Conservation (phyloP, 2,113 vertebrate species). For the Falcunculus frontatus region DNA sequence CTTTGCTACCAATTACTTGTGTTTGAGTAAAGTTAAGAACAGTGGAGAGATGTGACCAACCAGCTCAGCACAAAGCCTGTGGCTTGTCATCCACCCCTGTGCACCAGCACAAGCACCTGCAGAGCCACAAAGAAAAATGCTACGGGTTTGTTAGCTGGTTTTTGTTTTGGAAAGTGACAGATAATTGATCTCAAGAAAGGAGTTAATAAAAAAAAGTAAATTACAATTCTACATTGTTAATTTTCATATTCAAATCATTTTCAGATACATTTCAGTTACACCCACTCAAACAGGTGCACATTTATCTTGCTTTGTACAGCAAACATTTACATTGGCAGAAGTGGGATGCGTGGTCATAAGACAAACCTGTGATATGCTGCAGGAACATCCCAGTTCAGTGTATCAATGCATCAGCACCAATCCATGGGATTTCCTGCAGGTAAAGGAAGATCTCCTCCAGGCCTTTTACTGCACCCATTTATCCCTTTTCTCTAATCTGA, state of each 20-base stretch:
- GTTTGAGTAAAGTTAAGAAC: not conserved
- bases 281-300: not conserved
- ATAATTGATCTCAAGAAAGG: not conserved
- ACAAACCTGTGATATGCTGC: fast-evolving
- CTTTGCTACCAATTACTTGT: not conserved
- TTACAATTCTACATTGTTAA: fast-evolving
- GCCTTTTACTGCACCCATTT: not conserved
- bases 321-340: not conserved
- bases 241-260: not conserved
- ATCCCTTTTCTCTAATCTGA: not conserved
- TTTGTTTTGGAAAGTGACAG: not conserved
- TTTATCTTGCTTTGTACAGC: not conserved
- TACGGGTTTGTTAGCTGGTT: fast-evolving
- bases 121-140: not conserved
- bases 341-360: not conserved
- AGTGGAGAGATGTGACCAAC: not conserved
- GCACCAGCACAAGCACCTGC: not conserved
- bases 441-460: not conserved
- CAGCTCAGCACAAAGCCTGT: not conserved
- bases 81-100: not conserved
- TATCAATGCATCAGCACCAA: not conserved
- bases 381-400: not conserved
- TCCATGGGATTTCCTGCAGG: not conserved
- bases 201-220: not conserved
- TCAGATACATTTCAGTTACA: not conserved